Percentiles rank a stretch among this genome's conserved stretches.
phyloP scores from a whole-genome alignment of 2,113 vertebrate genomes.

The Campylomormyrus tamandua region DNA sequence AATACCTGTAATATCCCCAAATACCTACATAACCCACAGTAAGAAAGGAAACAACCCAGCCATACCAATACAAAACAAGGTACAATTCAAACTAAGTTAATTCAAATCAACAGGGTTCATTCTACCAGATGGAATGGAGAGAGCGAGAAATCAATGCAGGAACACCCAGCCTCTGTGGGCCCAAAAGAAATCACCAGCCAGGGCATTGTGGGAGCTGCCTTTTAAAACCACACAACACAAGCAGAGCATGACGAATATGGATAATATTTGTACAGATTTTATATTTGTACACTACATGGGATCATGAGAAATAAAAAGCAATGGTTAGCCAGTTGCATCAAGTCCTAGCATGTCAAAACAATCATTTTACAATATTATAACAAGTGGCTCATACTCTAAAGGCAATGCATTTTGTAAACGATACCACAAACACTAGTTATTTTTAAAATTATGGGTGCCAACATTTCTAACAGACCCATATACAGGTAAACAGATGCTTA shows the following conservation, averaged over 20 bases:
- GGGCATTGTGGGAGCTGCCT: not conserved
- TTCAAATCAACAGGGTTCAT: not conserved
- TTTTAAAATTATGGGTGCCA: not conserved
- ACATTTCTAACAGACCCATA: not conserved
- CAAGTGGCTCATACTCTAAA: not conserved
- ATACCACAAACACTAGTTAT: not conserved
- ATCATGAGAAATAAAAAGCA: not conserved
- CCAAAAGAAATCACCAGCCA: not conserved
- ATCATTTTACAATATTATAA: not conserved
- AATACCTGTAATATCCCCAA: not conserved
- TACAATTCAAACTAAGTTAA: not conserved
- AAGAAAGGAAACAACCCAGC: not conserved
- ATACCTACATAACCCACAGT: not conserved
- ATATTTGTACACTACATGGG: not conserved
- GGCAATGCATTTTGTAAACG: not conserved
- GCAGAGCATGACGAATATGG: not conserved
- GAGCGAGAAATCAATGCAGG: not conserved
- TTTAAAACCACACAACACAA: not conserved
- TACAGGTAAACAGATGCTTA: not conserved
- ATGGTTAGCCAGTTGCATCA: not conserved
- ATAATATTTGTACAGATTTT: not conserved
- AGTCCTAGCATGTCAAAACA: not conserved
- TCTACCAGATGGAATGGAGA: not conserved
- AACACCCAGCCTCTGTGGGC: not conserved
- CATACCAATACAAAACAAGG: not conserved